Conservation (phyloP, 2,113 vertebrate genomes). For the Sisor rabdophorus region DNA sequence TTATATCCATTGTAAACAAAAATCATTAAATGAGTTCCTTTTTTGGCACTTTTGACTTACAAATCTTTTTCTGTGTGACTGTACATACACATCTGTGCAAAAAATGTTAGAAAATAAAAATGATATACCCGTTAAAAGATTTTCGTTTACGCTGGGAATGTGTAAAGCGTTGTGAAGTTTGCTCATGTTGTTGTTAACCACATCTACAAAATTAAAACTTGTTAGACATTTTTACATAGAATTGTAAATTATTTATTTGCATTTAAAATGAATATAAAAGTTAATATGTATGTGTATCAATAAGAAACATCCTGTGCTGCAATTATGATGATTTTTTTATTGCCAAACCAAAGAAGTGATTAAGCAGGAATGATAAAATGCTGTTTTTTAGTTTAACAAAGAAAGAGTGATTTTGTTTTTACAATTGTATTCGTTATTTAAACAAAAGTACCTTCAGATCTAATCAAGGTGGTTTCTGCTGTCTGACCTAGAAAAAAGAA, state of each 20-base stretch:
- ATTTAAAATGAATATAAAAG: too few species aligned
- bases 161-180: background rate
- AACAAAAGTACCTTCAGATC: conserved; percentile 19
- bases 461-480: background rate
- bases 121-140: background rate
- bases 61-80: background rate
- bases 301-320: too few species aligned
- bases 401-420: too few species aligned
- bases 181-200: background rate
- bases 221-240: too few species aligned
- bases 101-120: background rate
- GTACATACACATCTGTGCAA: background rate
- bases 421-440: too few species aligned
- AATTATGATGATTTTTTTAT: background rate
- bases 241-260: too few species aligned
- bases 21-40: background rate
- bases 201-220: conserved; percentile 5
- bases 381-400: background rate
- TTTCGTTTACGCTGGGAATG: background rate
- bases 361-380: background rate
- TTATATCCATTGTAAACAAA: too few species aligned
- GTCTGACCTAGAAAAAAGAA: conserved; percentile 23
- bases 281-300: too few species aligned
- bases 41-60: background rate
- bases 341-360: background rate